Conservation (phyloP, 2,888 invertebrate genomes). For the Pandemis cinnamomeana region DNA sequence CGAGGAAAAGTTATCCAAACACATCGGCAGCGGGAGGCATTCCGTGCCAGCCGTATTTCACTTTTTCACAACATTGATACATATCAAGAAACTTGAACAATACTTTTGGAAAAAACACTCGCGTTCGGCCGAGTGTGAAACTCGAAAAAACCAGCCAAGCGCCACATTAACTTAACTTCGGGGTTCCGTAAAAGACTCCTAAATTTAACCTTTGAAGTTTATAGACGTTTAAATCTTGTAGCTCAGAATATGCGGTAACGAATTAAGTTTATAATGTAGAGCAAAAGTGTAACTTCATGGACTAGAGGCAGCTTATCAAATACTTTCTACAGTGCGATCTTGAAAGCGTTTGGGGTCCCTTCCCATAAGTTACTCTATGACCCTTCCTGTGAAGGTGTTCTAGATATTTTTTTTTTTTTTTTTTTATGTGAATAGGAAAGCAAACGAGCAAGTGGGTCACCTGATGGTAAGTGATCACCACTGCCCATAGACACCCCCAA, state of each 20-base stretch:
- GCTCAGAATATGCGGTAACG: conserved; percentile 12
- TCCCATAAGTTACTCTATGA: not conserved
- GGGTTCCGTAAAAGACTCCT: conserved; percentile 35
- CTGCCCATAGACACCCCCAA: no score
- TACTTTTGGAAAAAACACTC: conserved; percentile 38
- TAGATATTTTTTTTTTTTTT: no score
- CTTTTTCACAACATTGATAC: conserved; percentile 41
- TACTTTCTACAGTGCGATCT: conserved; percentile 2
- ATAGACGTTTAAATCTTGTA: conserved; percentile 34
- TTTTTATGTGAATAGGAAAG: no score
- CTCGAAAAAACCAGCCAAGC: conserved; percentile 32
- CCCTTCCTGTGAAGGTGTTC: not conserved
- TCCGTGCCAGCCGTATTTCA: conserved; percentile 34
- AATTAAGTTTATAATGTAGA: conserved; percentile 7
- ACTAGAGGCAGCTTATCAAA: conserved; percentile 17
- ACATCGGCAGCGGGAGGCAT: conserved; percentile 28
- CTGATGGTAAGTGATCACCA: no score
- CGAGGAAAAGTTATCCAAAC: conserved; percentile 36
- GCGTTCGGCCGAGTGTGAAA: conserved; percentile 36
- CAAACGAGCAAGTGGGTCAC: no score
- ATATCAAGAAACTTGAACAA: conserved; percentile 41
- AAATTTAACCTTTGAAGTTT: conserved; percentile 34
- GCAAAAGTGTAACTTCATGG: conserved; percentile 21
- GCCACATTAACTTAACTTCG: conserved; percentile 25
- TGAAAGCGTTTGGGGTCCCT: conserved; percentile 10